These are phyloP conservation scores for Muscina levida DNA, from an alignment of 2,888 invertebrate genomes.

Conservation along the genomic window DNA sequence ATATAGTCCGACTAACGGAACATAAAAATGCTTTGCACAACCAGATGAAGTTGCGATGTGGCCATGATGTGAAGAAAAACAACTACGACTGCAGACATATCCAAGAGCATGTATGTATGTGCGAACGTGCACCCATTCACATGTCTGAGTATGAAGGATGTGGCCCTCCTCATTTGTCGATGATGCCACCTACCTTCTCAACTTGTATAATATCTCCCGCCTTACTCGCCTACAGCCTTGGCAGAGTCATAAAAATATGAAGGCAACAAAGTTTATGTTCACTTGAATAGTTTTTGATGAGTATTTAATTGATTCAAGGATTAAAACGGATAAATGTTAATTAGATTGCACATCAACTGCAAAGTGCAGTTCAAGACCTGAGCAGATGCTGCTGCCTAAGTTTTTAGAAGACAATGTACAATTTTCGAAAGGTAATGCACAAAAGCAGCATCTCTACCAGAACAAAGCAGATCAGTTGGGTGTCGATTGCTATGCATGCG, in stretches of 20 bases:
- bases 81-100: background rate
- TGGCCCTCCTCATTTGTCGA: too few species aligned
- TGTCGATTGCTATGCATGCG: too few species aligned
- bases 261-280: slow-evolving; percentile 17
- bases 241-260: slow-evolving; percentile 4
- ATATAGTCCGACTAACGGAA: background rate
- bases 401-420: slow-evolving; percentile 20
- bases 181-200: too few species aligned
- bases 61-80: background rate
- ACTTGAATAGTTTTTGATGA: slow-evolving; percentile 33
- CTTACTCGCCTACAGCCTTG: background rate
- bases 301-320: slow-evolving; percentile 37
- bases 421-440: slow-evolving; percentile 14
- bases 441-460: too few species aligned
- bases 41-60: background rate
- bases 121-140: background rate
- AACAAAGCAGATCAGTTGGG: too few species aligned
- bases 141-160: background rate
- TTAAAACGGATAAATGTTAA: slow-evolving; percentile 33
- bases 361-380: background rate
- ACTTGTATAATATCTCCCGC: too few species aligned
- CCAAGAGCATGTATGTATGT: background rate
- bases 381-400: background rate
- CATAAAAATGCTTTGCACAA: slow-evolving; percentile 19
- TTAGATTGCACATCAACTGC: slow-evolving; percentile 13